Base-by-base conservation (phyloP, 1,140 invertebrate species). In the Dreissena polymorpha region DNA sequence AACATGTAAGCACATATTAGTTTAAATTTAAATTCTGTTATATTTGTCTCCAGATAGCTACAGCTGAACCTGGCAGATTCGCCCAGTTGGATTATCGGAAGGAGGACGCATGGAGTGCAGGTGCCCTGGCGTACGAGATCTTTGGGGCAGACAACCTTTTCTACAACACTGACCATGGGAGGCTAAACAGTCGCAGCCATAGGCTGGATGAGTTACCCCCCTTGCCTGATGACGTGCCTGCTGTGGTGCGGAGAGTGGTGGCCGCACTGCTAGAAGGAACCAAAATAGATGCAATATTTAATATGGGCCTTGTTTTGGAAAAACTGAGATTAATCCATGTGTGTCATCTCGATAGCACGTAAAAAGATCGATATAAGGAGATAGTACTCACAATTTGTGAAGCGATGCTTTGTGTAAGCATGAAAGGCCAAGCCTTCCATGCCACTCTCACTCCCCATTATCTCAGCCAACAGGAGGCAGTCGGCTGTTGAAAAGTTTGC, bases 41-140 rank as follows among this genome's bases (percentile, higher is more conserved):
- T n/a, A n/a, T n/a, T n/a, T n/a, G n/a, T n/a, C n/a, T n/a, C n/a
- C n/a, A n/a, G n/a, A n/a, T n/a, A n/a, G n/a, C n/a, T n/a, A n/a
- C n/a, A n/a, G 94, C 94, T 14, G 80, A 93, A 84, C 96, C 97
- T 7, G 96, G 97, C 0, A 92, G 95, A 12, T 96, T 96, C 88
- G 94, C 94, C 1, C 94, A 93, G 25, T 94, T 98, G 10, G 96
- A 97, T 92, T 98, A 97, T 89, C 94, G 93, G 0, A 97, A 97
- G 89, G 94, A 97, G 0, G 97, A 98, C 93, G 92, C 96, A 6
- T 98, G 97, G 97, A 95, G 96, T 0, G 95, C 94, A 49, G 97
- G 96, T 8, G 94, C 96, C 0, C 94, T 98, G 70, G 96, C 96
- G 0, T 97, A 97, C 91, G 96, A 98, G 93, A 96, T 98, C 86